A percentile compares a stretch with the other conserved stretches of the same genome.
Evolutionary conservation across 2,797 vertebrate species (phyloP).

Genomic region (Syngnathus acus): DNA sequence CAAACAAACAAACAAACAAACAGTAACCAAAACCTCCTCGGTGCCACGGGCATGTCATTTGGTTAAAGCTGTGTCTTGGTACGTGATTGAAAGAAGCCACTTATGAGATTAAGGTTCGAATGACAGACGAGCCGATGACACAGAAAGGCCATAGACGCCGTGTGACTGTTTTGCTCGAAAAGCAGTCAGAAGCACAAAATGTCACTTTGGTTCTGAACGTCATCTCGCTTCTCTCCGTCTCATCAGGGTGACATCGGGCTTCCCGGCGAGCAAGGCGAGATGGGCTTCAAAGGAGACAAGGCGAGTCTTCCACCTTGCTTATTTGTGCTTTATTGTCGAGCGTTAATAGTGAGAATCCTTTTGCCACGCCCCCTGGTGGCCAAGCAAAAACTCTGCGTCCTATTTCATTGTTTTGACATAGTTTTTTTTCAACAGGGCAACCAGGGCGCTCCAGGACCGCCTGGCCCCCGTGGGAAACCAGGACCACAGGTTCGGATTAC

Average conservation of each 20-base stretch:
- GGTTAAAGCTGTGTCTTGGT: neutral
- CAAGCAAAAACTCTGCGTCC: neutral
- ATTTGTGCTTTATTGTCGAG: neutral
- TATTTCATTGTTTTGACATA: neutral
- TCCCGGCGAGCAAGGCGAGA: constrained; percentile 87
- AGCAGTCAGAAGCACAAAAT: neutral
- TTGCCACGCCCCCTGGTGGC: constrained; percentile 39
- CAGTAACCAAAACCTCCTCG: neutral
- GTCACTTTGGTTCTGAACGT: constrained; percentile 20
- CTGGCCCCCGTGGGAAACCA: constrained; percentile 81
- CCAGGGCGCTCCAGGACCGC: constrained; percentile 81
- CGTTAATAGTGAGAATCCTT: constrained; percentile 33
- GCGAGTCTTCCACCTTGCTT: constrained; percentile 49
- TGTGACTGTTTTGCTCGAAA: neutral
- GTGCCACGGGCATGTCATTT: neutral
- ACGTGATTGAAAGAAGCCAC: neutral
- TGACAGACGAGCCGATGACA: neutral
- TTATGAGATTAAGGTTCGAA: neutral
- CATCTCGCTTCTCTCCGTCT: constrained; percentile 21
- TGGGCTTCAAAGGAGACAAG: constrained; percentile 93
- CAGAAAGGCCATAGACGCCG: neutral
- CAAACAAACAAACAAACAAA: neutral
- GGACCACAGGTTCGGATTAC: constrained; percentile 72
- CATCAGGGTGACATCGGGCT: constrained; percentile 85
- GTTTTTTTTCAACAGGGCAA: constrained; percentile 71